Base-by-base conservation (phyloP, 2,888 invertebrate genomes). In the Horisme vitalbata region DNA sequence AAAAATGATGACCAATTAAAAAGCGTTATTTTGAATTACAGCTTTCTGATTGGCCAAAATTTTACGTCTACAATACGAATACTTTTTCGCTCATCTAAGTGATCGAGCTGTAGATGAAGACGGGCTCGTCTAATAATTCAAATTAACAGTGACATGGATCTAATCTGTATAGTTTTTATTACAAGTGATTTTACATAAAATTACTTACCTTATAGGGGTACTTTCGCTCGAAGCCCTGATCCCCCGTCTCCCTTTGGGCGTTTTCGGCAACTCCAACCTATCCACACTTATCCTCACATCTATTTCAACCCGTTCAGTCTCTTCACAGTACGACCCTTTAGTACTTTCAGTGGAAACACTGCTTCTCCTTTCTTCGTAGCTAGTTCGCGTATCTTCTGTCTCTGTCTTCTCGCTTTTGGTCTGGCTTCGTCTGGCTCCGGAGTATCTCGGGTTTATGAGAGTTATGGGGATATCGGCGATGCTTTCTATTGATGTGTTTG, bases 391-490 rank as follows among this genome's bases (percentile, higher is more conserved):
- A 44, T 44, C 26, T 32, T 36, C 9, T n/a, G 36, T 18, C 26
- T 36, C 32, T 5, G 18, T 32, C 8, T 10, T 24, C 0, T 37
- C 43, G 2, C 4, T 21, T 7, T n/a, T 10, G 3, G 36, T 6
- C 33, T 15, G 1, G 41, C 33, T 26, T 2, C 34, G 32, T 20
- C 37, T 46, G 9, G 46, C 69, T 12, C 75, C 74, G 0, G 75
- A 68, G 46, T 84, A 85, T 0, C 79, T 72, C 0, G 85, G 83
- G 63, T 87, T 88, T 39, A 88, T 73, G 0, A 88, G 68, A 0
- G 86, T 87, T 3, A 87, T 54, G 0, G 89, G 83, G 2, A 88
- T 83, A 47, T 89, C 89, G 0, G 88, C 89, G 31, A 89, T 86
- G 53, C 88, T 88, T 32, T 89, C 89, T 44, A 88, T 68, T 0